Conservation (phyloP, 2,113 vertebrate genomes). For the Hyla sarda region DNA sequence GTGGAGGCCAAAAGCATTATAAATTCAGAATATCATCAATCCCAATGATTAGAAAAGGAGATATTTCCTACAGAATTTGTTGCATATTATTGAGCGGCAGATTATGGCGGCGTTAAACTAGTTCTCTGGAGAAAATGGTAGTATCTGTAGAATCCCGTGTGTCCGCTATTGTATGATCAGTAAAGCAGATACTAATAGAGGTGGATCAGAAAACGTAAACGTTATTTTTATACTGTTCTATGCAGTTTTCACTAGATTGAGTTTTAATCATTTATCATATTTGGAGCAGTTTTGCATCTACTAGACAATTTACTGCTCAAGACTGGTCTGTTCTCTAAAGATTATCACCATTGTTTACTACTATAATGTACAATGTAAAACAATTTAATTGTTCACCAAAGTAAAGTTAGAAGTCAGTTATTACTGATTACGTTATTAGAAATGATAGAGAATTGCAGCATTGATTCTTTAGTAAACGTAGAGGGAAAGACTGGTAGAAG, state of each 20-base stretch:
- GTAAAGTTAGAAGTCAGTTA: no score
- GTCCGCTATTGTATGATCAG: neutral
- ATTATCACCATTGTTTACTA: no score
- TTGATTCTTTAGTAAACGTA: constrained; percentile 75
- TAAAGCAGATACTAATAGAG: neutral
- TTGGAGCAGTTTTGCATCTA: neutral
- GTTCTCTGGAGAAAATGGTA: neutral
- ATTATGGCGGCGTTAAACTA: neutral
- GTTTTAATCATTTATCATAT: neutral
- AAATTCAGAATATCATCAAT: neutral
- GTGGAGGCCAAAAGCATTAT: neutral
- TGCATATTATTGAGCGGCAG: neutral
- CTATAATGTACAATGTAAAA: neutral
- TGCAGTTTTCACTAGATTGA: neutral
- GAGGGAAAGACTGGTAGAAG: constrained; percentile 66
- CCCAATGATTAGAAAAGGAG: neutral
- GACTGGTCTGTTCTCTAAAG: neutral
- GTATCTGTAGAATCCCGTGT: neutral
- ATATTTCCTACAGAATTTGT: neutral
- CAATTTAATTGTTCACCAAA: no score
- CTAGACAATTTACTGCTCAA: neutral
- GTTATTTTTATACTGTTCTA: no score
- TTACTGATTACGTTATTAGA: neutral
- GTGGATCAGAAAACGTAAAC: no score
- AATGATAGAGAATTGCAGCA: neutral